These are phyloP conservation scores for Musca vetustissima DNA, from an alignment of 1,140 invertebrate species.

Conservation along the genomic window DNA sequence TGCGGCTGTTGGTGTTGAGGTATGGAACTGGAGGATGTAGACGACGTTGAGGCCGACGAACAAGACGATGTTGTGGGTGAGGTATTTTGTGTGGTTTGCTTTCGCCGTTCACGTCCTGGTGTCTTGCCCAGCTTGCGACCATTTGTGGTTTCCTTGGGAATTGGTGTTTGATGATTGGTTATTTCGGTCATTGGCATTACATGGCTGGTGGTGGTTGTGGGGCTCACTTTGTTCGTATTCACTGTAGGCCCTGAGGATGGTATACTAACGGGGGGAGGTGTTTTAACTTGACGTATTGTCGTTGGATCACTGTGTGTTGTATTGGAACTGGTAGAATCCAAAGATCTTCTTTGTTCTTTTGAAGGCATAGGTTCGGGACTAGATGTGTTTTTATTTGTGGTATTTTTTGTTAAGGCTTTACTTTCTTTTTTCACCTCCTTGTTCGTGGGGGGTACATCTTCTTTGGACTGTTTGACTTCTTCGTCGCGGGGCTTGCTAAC, in stretches of 20 bases:
- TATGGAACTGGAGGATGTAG: conserved; percentile 8
- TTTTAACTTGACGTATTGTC: background rate
- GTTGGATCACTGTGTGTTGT: background rate
- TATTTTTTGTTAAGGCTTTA: background rate
- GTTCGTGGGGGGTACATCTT: too few relatives aligned
- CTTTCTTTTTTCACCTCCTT: conserved; percentile 4
- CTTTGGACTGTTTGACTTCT: background rate
- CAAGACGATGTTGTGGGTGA: conserved; percentile 1
- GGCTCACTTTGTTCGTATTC: background rate
- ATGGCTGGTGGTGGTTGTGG: too few relatives aligned
- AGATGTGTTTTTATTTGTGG: background rate
- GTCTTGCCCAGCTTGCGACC: conserved; percentile 46
- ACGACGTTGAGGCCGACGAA: conserved; percentile 1
- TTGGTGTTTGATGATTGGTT: background rate
- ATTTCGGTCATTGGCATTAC: background rate
- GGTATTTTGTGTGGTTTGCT: conserved; percentile 34
- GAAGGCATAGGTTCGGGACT: too few relatives aligned
- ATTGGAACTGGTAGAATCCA: background rate
- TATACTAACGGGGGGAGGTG: too few relatives aligned
- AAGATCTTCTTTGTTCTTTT: conserved; percentile 11
- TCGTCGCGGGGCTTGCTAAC: background rate
- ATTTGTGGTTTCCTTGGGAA: background rate
- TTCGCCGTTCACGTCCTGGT: conserved; percentile 52
- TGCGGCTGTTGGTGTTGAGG: background rate
- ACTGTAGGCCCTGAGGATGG: too few relatives aligned